Conservation (phyloP, 2,888 invertebrate genomes). For the Priocnemis perturbator region DNA sequence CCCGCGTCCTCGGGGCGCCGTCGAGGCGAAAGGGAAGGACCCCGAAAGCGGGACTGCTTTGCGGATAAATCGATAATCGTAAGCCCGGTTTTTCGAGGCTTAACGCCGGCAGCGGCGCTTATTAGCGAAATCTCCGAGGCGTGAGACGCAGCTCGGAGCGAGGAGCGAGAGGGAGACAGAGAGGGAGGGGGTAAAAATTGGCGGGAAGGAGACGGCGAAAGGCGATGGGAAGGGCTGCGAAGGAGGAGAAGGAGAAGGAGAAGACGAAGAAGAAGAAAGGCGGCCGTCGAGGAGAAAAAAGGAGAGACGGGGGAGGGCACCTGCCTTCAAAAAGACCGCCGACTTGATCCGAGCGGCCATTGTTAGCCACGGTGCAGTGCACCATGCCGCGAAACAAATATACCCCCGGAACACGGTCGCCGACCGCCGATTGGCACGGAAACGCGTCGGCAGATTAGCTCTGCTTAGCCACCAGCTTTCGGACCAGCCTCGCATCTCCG, state of each 20-base stretch:
- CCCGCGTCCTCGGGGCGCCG: neutral
- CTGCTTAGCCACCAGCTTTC: constrained; percentile 41
- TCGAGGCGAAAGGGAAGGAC: neutral
- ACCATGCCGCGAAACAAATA: constrained; percentile 59
- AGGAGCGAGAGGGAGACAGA: constrained; percentile 24
- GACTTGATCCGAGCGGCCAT: constrained; percentile 45
- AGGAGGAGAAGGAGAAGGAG: neutral
- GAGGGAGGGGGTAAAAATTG: neutral
- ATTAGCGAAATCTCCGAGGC: constrained; percentile 61
- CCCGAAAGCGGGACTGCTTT: neutral
- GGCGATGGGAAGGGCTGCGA: constrained; percentile 17
- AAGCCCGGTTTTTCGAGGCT: constrained; percentile 37
- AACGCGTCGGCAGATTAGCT: constrained; percentile 41
- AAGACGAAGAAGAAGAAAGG: constrained; percentile 7
- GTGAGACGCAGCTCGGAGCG: constrained; percentile 9
- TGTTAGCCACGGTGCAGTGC: constrained; percentile 52
- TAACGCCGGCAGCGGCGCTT: constrained; percentile 50
- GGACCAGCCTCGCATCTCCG: neutral
- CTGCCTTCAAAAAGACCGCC: constrained; percentile 61
- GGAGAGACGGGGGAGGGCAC: constrained; percentile 29
- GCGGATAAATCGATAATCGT: constrained; percentile 47
- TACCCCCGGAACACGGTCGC: constrained; percentile 22
- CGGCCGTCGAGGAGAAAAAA: neutral
- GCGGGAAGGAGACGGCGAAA: constrained; percentile 21
- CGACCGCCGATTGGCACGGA: constrained; percentile 22